Percentiles rank a stretch among this genome's conserved stretches.
phyloP scores from a whole-genome alignment of 2,888 invertebrate species.

The Lapara coniferarum region DNA sequence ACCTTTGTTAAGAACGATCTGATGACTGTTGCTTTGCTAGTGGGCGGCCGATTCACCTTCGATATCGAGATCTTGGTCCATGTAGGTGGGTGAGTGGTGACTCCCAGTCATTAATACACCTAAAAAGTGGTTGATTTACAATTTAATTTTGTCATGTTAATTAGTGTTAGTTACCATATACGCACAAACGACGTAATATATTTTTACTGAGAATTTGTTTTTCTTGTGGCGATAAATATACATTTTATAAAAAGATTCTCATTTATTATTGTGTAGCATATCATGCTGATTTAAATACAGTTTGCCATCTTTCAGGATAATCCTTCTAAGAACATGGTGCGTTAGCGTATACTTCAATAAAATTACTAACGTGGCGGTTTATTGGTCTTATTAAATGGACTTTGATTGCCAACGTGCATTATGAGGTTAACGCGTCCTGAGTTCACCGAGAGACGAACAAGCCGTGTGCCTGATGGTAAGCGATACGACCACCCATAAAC shows the following conservation, averaged over 20 bases:
- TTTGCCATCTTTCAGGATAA: too few relatives aligned
- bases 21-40: slow-evolving; percentile 69
- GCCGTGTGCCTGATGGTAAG: too few relatives aligned
- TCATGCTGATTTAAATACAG: background rate
- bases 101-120: slow-evolving; percentile 42
- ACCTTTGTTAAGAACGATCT: slow-evolving; percentile 73
- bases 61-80: slow-evolving; percentile 65
- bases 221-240: background rate
- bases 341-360: background rate
- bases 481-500: too few relatives aligned
- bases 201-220: background rate
- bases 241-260: too few relatives aligned
- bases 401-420: too few relatives aligned
- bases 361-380: background rate
- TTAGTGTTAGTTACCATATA: slow-evolving; percentile 7
- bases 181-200: background rate
- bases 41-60: slow-evolving; percentile 82
- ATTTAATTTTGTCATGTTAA: slow-evolving; percentile 56
- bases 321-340: too few relatives aligned
- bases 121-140: slow-evolving; percentile 59
- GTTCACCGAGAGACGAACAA: too few relatives aligned
- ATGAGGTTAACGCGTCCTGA: too few relatives aligned
- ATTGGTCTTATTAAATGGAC: too few relatives aligned
- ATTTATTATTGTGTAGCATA: too few relatives aligned
- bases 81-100: slow-evolving; percentile 71